These are phyloP conservation scores for Penaeus monodon DNA, from an alignment of 2,888 invertebrate species.

Conservation along the genomic window DNA sequence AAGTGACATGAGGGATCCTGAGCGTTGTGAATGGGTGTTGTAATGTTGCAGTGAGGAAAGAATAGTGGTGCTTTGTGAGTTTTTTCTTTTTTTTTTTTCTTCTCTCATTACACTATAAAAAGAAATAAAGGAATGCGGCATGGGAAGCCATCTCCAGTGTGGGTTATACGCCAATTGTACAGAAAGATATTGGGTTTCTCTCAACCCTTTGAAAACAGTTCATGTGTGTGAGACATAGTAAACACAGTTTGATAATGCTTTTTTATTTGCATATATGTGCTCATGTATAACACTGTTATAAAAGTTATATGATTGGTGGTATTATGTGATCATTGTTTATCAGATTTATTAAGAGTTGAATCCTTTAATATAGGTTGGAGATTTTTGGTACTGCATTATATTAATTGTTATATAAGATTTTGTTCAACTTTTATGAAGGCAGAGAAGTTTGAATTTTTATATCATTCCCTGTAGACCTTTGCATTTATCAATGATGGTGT, in stretches of 20 bases:
- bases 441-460: slow-evolving; percentile 35
- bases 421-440: slow-evolving; percentile 20
- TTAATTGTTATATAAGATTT: slow-evolving; percentile 21
- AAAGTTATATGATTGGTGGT: slow-evolving; percentile 30
- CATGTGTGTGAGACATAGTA: too few species aligned
- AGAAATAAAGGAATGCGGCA: neutral
- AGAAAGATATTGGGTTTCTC: slow-evolving; percentile 19
- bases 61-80: slow-evolving; percentile 47
- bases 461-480: slow-evolving; percentile 55
- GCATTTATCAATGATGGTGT: slow-evolving; percentile 54
- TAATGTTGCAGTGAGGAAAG: slow-evolving; percentile 24
- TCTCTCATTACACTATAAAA: neutral
- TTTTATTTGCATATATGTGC: too few species aligned
- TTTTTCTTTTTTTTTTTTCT: neutral
- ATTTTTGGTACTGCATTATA: slow-evolving; percentile 26
- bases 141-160: slow-evolving; percentile 22
- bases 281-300: too few species aligned
- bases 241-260: too few species aligned
- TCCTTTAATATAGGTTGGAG: slow-evolving; percentile 13
- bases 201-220: neutral
- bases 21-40: slow-evolving; percentile 2
- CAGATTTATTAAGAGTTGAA: slow-evolving; percentile 24
- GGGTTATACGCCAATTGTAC: slow-evolving; percentile 28
- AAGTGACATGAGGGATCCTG: slow-evolving; percentile 1
- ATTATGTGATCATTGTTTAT: slow-evolving; percentile 24